Base-by-base conservation (phyloP, 35 echinoderm and acorn worm species). In the Chiridota heheva region DNA sequence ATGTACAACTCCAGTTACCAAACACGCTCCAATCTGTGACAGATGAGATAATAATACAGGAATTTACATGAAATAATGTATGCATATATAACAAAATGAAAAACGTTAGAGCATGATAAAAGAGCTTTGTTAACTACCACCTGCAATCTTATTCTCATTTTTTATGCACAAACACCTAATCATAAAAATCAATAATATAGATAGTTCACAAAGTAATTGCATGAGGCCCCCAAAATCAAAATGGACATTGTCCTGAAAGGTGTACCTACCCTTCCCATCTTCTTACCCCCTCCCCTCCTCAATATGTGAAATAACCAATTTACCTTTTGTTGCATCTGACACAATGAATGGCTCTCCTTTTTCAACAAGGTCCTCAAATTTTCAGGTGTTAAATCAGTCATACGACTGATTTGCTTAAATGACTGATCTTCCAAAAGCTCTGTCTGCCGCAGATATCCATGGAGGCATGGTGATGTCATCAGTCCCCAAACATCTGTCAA, bases 401-500 rank as follows among this genome's bases (percentile, higher is more conserved):
- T 47, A 47, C 93, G 70, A 42, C 69, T 73, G 12, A 96, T 69
- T 13, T 47, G 48, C 7, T 87, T 57, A 20, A 67, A 15, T 20
- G 70, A 73, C 34, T 65, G 58, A 43, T 96, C 73, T 20, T 84
- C 40, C 16, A 96, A 70, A 96, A 27, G 84, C 86, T 51, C 93
- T 63, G 24, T 96, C 88, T 58, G 87, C 65, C 25, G 93, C 93
- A 36, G 93, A 27, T n/a, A 96, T 77, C 93, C 93, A 96, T 1
- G 77, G 57, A 33, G 82, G 81, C 93, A 96, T 25, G 79, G 68
- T 20, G 81, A 86, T 26, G 72, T 76, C 51, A 91, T 22, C 1
- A 57, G 20, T 24, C 39, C 18, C 4, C 86, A 3, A 7, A 95
- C n/a, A 55, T 95, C 91, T 90, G 63, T 73, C 38, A 78, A 72